Percentiles rank a stretch among this genome's conserved stretches.
Evolutionary conservation across 64 coral and sea anemone genomes (phyloP).

Genomic region (Pachyseris speciosa): DNA sequence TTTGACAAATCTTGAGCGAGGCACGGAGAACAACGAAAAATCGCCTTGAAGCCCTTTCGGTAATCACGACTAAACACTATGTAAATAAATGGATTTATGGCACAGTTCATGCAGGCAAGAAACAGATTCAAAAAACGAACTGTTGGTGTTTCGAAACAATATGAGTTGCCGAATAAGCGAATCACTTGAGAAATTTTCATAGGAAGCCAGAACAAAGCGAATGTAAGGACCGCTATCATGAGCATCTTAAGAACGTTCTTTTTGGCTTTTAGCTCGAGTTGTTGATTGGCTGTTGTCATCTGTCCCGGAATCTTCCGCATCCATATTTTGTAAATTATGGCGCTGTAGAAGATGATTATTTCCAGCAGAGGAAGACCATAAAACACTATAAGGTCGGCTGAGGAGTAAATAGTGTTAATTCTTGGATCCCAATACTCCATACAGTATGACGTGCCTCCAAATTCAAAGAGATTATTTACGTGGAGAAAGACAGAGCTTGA

Average conservation of each 20-base stretch:
- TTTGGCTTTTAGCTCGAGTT: no score
- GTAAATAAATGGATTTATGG: no score
- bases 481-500: no score
- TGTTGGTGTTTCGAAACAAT: neutral
- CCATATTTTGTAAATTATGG: conserved; percentile 55
- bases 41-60: neutral
- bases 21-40: neutral
- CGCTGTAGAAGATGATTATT: conserved; percentile 42
- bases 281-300: no score
- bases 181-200: neutral
- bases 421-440: conserved; percentile 7
- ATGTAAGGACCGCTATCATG: conserved; percentile 28
- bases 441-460: conserved; percentile 7
- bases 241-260: conserved; percentile 60
- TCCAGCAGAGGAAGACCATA: conserved; percentile 28
- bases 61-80: conserved; percentile 50
- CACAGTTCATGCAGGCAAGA: no score
- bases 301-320: conserved; percentile 50
- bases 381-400: conserved; percentile 15
- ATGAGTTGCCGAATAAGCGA: neutral
- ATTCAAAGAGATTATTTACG: no score
- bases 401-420: conserved; percentile 16
- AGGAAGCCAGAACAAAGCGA: no score
- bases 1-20: no score
- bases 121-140: no score